Evolutionary conservation across 2,888 invertebrate species (phyloP).

Genomic region (Oasisia sp.): DNA sequence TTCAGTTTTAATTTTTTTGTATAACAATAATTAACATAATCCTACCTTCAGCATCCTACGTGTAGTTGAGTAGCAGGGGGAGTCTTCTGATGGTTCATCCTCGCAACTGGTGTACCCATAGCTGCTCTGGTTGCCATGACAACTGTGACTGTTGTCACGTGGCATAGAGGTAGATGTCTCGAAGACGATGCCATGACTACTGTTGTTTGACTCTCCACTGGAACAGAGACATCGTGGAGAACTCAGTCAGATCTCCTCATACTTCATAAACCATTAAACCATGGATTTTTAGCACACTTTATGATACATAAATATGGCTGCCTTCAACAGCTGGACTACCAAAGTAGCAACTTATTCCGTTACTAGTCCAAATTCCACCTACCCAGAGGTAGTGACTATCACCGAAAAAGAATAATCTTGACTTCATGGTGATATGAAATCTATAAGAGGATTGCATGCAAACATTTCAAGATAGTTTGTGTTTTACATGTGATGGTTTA

Average conservation of each 20-base stretch:
- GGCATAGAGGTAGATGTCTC: not conserved
- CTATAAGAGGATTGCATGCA: too few relatives aligned
- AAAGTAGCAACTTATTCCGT: too few relatives aligned
- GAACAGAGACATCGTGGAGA: not conserved
- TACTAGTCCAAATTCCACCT: too few relatives aligned
- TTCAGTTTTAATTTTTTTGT: too few relatives aligned
- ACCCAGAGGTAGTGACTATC: too few relatives aligned
- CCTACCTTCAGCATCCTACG: not conserved
- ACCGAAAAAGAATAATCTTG: too few relatives aligned
- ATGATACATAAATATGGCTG: too few relatives aligned
- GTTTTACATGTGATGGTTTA: too few relatives aligned
- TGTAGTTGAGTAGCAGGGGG: not conserved
- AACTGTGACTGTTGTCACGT: not conserved
- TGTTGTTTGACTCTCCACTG: not conserved
- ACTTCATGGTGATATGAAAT: too few relatives aligned
- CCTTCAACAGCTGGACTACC: too few relatives aligned
- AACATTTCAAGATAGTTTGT: too few relatives aligned
- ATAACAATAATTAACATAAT: not conserved
- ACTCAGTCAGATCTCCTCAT: not conserved
- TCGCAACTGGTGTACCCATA: not conserved
- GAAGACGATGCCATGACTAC: constrained; percentile 22
- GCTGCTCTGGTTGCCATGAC: not conserved
- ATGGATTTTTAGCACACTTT: too few relatives aligned
- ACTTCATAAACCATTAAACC: not conserved
- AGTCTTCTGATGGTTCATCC: not conserved